Percentiles rank a stretch among this genome's conserved stretches.
These are phyloP conservation scores for Natator depressus DNA, from an alignment of 2,113 vertebrate genomes.

Conservation along the genomic window DNA sequence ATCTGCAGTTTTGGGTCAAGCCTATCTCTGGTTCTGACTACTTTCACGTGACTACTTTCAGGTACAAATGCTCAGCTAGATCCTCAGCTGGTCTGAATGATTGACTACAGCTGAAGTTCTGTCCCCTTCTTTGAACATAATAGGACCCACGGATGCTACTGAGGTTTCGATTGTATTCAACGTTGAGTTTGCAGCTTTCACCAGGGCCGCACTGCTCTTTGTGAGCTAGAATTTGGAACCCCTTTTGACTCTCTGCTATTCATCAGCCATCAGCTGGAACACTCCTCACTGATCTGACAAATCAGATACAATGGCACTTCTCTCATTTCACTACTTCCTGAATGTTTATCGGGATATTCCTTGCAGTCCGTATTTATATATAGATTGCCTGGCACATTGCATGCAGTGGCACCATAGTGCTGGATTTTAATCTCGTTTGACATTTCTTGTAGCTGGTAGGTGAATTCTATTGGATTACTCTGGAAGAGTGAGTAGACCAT, in stretches of 20 bases:
- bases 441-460: fast-evolving
- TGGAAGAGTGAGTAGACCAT: not conserved
- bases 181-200: fast-evolving
- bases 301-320: not conserved
- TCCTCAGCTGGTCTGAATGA: not conserved
- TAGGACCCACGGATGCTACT: not conserved
- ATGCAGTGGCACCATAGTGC: not conserved
- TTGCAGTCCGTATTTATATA: not conserved
- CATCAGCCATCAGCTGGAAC: not conserved
- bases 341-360: not conserved
- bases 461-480: not conserved
- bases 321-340: not conserved
- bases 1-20: not conserved
- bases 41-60: not conserved
- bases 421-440: not conserved
- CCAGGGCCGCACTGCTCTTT: not conserved
- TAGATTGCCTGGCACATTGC: not conserved
- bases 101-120: not conserved
- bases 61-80: not conserved
- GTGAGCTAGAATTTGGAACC: not conserved
- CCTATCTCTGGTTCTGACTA: not conserved
- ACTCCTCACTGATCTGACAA: not conserved
- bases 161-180: not conserved
- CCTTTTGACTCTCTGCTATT: not conserved
- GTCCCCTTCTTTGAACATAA: not conserved